These are phyloP conservation scores for Agrilus biguttatus DNA, from an alignment of 2,888 invertebrate genomes.

Conservation along the genomic window DNA sequence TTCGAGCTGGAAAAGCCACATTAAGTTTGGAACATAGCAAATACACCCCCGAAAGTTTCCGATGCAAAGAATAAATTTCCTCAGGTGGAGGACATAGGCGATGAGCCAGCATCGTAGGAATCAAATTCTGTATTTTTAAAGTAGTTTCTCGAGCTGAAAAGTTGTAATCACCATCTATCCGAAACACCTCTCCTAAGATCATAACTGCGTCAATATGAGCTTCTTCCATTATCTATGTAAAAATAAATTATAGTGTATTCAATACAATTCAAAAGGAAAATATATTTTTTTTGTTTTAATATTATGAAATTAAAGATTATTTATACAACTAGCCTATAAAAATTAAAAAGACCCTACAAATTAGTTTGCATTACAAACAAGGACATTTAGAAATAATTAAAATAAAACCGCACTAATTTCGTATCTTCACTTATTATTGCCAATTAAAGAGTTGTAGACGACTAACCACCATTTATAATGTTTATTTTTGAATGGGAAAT, in stretches of 20 bases:
- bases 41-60: constrained; percentile 93
- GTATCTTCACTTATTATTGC: too few relatives aligned
- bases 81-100: constrained; percentile 94
- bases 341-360: too few relatives aligned
- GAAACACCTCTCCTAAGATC: constrained; percentile 93
- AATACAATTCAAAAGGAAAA: not conserved
- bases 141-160: constrained; percentile 80
- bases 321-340: too few relatives aligned
- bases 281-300: constrained; percentile 1
- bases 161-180: constrained; percentile 63
- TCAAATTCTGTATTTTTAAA: constrained; percentile 62
- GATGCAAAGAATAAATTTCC: constrained; percentile 94
- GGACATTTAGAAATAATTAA: too few relatives aligned
- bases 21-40: constrained; percentile 78
- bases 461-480: too few relatives aligned
- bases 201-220: constrained; percentile 94
- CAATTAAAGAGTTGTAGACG: too few relatives aligned
- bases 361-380: too few relatives aligned
- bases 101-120: constrained; percentile 89
- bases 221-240: constrained; percentile 64
- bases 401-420: too few relatives aligned
- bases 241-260: constrained; percentile 14
- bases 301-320: not conserved
- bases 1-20: constrained; percentile 65
- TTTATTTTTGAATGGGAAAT: too few relatives aligned